These are phyloP conservation scores for Polypterus bichir DNA, from an alignment of 2,113 vertebrate genomes.

Conservation along the genomic window DNA sequence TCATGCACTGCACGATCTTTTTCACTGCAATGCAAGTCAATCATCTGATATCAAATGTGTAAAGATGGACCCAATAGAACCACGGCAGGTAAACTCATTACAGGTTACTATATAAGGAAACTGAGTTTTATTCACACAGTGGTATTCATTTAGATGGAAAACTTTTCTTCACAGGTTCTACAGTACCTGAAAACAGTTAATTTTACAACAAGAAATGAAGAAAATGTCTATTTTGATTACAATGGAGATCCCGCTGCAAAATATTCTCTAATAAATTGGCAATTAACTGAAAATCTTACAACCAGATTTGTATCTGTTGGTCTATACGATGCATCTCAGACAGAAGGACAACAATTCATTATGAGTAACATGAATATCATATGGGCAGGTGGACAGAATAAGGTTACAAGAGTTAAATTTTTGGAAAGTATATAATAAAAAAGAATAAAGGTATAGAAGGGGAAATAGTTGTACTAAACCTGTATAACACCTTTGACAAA, in stretches of 20 bases:
- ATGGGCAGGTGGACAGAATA: conserved; percentile 33
- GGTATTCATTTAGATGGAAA: no score
- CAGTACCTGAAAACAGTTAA: conserved; percentile 39
- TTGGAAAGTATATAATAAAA: no score
- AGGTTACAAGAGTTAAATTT: conserved; percentile 16
- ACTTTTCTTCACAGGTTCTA: conserved; percentile 27
- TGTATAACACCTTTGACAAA: no score
- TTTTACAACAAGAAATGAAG: conserved; percentile 37
- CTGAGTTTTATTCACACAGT: no score
- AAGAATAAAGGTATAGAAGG: no score
- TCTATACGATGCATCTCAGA: conserved; percentile 43
- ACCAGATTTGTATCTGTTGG: conserved; percentile 40
- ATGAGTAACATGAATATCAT: conserved; percentile 36
- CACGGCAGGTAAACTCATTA: conserved; percentile 9
- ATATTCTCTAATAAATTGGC: conserved; percentile 59
- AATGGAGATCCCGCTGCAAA: conserved; percentile 46
- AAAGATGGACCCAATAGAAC: conserved; percentile 24
- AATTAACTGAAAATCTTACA: conserved; percentile 33
- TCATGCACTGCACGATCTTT: no score
- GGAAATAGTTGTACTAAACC: no score
- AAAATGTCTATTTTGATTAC: conserved; percentile 43
- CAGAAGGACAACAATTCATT: conserved; percentile 35
- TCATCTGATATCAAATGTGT: conserved; percentile 34
- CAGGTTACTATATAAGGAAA: neutral
- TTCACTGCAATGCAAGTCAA: conserved; percentile 31